phyloP scores from a whole-genome alignment of 2,888 invertebrate genomes.

The Synergus itoensis region DNA sequence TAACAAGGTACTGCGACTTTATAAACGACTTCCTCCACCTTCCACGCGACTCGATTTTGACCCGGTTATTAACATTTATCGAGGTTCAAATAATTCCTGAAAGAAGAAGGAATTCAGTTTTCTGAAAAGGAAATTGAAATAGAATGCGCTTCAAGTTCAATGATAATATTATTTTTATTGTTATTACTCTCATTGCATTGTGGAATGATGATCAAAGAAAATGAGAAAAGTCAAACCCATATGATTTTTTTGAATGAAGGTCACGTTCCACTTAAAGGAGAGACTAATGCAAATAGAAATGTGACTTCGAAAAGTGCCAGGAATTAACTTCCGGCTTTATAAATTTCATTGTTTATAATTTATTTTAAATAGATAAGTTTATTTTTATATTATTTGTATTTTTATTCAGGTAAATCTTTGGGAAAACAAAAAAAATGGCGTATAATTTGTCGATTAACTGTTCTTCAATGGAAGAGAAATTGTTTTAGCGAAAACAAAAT shows the following conservation, averaged over 20 bases:
- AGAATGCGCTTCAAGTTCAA: not conserved
- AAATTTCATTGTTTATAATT: not conserved
- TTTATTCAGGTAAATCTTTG: not conserved
- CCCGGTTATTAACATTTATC: conserved; percentile 33
- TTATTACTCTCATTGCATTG: not conserved
- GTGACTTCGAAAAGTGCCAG: not conserved
- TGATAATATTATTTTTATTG: not conserved
- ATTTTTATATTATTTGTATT: not conserved
- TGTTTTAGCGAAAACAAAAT: not conserved
- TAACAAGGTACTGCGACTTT: conserved; percentile 32
- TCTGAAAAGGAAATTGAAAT: not conserved
- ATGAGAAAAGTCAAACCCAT: not conserved
- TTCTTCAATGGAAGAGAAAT: not conserved
- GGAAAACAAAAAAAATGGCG: too few species aligned
- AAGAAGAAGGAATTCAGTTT: conserved; percentile 7
- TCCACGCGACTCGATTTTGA: conserved; percentile 21
- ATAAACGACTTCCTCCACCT: conserved; percentile 38
- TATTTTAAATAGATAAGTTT: not conserved
- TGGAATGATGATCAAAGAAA: not conserved
- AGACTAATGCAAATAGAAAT: conserved; percentile 3
- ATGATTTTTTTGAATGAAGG: conserved; percentile 5
- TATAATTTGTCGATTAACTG: too few species aligned
- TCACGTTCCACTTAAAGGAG: conserved; percentile 32
- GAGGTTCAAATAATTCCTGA: conserved; percentile 7
- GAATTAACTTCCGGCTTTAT: not conserved